Conservation (phyloP, 1,140 invertebrate genomes). For the Leptoteleia sp. region DNA sequence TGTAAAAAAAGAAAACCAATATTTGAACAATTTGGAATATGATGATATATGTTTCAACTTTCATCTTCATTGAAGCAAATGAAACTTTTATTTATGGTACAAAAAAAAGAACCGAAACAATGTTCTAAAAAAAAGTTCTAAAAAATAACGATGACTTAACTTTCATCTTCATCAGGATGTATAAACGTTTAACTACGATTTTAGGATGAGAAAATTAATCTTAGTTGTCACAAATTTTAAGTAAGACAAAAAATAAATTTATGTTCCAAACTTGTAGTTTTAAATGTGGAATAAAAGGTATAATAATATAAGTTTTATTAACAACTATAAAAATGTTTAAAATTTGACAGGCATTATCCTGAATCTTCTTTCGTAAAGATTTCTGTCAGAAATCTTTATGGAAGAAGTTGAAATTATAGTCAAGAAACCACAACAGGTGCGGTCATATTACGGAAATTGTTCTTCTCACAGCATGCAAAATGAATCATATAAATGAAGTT, state of each 20-base stretch:
- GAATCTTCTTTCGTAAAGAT: conserved; percentile 5
- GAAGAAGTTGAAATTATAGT: conserved; percentile 46
- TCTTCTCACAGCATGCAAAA: conserved; percentile 10
- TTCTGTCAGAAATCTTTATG: conserved; percentile 23
- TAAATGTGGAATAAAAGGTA: no score
- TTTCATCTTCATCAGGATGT: conserved; percentile 7
- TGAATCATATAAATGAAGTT: neutral
- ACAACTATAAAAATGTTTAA: conserved; percentile 8
- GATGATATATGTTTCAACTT: conserved; percentile 18
- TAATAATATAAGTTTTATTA: conserved; percentile 11
- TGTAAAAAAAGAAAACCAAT: neutral
- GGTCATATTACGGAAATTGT: conserved; percentile 23
- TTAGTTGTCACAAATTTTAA: no score
- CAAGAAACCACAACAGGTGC: conserved; percentile 48
- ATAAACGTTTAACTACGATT: no score
- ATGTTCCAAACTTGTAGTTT: no score
- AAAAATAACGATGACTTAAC: conserved; percentile 1
- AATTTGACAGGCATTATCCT: conserved; percentile 25
- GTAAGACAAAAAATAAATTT: no score
- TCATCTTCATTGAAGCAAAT: conserved; percentile 26
- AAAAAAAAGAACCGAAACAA: no score
- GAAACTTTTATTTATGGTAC: conserved; percentile 6
- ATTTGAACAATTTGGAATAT: conserved; percentile 20
- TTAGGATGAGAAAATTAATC: no score
- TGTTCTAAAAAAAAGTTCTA: no score